Evolutionary conservation across 2,797 vertebrate genomes (phyloP), one percentile per base, ranked within the genome.

Genomic region (Cyprinella venusta): DNA sequence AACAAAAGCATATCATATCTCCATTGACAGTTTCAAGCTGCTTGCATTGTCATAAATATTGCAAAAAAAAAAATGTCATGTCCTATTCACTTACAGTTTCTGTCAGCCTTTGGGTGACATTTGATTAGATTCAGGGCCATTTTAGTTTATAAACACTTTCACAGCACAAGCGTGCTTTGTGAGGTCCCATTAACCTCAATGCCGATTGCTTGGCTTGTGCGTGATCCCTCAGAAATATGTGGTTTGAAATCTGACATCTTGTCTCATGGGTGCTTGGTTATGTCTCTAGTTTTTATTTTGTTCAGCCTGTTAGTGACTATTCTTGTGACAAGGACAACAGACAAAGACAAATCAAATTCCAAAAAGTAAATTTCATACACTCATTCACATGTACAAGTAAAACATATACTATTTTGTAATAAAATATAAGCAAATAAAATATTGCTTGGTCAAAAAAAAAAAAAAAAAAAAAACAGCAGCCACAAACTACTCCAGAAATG

Each of bases 21-120:
- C 36, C 24, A 70, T 42, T 69, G 50, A 59, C 65, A 80, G 48
- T 69, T 30, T 8, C 65, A 69, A 70, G 36, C 78, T 59, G 50
- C 50, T 69, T 69, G 36, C 72, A 59, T 59, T 67, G 50, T 80
- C 78, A 80, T 80, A 69, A 80, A 69, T 59, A 56, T 36, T 80
- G 38, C 36, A 69, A 45, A 0, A 56, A 26, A 40, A 69, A 45
- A 15, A 48, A n/a, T n/a, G 50, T 59, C n/a, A 80, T 70, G 52
- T 69, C 78, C n/a, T 26, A 30, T 80, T 56, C 61, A 16, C 45
- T 65, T 67, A 67, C 12, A 79, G 30, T 79, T 68, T 38, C 76
- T 67, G 63, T 52, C 78, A 70, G 50, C 52, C 50, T 59, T n/a
- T 80, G 50, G 65, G 72, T 7, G 8, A 40, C 52, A 59, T 76